Conservation (phyloP, 2,888 invertebrate species). For the Drosophila stalkeri region DNA sequence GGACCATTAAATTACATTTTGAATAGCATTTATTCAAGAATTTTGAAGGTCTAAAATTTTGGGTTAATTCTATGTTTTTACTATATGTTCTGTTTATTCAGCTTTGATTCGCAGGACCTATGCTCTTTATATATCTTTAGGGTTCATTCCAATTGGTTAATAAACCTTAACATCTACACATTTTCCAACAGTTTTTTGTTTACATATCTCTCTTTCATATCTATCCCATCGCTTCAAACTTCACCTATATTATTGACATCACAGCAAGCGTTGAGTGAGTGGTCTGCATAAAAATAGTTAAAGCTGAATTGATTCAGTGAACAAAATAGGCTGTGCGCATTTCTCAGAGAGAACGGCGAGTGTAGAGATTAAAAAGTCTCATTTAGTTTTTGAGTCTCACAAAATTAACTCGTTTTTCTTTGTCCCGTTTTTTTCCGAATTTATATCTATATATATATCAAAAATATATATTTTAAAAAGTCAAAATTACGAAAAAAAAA, state of each 20-base stretch:
- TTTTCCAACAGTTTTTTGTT: neutral
- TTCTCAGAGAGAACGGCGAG: neutral
- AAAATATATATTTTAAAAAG: slow-evolving; percentile 45
- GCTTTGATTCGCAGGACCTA: too few species aligned
- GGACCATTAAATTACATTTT: neutral
- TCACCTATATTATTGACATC: neutral
- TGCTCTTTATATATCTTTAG: too few species aligned
- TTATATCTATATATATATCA: slow-evolving; percentile 37
- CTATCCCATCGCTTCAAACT: neutral
- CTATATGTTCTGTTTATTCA: too few species aligned
- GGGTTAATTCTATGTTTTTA: too few species aligned
- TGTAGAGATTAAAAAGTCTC: slow-evolving; percentile 19
- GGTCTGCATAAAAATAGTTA: too few species aligned
- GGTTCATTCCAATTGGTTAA: too few species aligned
- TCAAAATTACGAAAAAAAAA: slow-evolving; percentile 39
- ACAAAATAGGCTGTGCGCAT: slow-evolving; percentile 12
- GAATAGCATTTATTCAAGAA: neutral
- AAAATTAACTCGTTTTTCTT: slow-evolving; percentile 74
- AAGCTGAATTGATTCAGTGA: neutral
- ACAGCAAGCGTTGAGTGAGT: neutral
- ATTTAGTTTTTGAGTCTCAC: slow-evolving; percentile 77
- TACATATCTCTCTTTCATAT: too few species aligned
- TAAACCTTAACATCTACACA: neutral
- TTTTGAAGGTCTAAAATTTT: neutral
- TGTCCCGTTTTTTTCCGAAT: slow-evolving; percentile 60